Evolutionary conservation across 2,797 vertebrate species (phyloP), one percentile per base, ranked within the genome.

Genomic region (Hozukius guyotensis): DNA sequence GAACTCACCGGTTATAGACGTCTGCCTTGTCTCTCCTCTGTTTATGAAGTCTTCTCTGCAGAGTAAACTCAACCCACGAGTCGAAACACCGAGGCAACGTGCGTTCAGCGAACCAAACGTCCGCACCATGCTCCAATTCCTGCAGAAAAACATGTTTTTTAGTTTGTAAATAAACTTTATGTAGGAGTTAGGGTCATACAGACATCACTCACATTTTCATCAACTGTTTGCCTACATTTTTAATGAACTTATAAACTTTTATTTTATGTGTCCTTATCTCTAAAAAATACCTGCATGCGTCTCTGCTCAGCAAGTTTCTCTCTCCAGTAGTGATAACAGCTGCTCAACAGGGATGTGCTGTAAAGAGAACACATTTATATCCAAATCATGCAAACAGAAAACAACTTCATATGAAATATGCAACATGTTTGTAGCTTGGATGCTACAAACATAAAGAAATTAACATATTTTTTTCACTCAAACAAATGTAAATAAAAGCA

Each of bases 321-420:
- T 42, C 83, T 92, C 97, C 97, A 98, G 36, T 31, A 52, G 16
- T 52, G 63, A 86, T 97, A 81, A 77, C 57, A 93, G 60, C 57
- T 90, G 20, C 65, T 89, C 29, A 96, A 74, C 72, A 97, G 52
- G 8, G 72, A 88, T 7, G 53, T 53, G 34, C 97, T 97, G 83
- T 65, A 86, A 90, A 61, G 22, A 78, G 3, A 78, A 77, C 42
- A 80, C 22, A 27, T 27, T 3, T 18, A 34, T 65, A 61, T 59
- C 2, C 13, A 73, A 72, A 42, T 31, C 12, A 65, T 52, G 46
- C 8, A 31, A 52, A 74, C 38, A 57, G 16, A 5, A 32, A 60
- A 38, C 24, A 20, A 46, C 20, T 64, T 49, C 11, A 52, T 9
- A 25, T 55, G 24, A 46, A 66, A 80, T 62, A 62, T 24, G 25